Conservation (phyloP, 2,888 invertebrate species). For the Oeneis ivallda region DNA sequence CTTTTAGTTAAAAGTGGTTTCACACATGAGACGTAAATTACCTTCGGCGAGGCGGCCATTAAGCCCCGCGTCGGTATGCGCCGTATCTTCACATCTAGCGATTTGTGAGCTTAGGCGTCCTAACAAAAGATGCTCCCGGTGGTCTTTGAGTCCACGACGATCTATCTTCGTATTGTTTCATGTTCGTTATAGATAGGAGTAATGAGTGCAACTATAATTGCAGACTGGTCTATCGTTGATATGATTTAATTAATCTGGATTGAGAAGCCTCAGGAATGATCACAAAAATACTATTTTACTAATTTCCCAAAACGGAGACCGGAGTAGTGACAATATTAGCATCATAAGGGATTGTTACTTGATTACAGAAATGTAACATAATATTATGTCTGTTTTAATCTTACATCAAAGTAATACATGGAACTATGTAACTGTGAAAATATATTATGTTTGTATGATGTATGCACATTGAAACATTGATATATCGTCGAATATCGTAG, state of each 20-base stretch:
- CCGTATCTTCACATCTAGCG: slow-evolving; percentile 75
- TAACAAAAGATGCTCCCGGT: slow-evolving; percentile 76
- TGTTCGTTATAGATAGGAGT: slow-evolving; percentile 44
- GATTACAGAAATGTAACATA: neutral
- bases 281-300: neutral
- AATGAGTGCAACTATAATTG: slow-evolving; percentile 34
- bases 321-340: too few species aligned
- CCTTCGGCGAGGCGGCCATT: slow-evolving; percentile 72
- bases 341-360: neutral
- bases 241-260: slow-evolving; percentile 22
- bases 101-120: slow-evolving; percentile 71
- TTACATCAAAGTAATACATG: neutral
- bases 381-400: neutral
- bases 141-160: slow-evolving; percentile 65
- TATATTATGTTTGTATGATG: neutral
- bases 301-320: neutral
- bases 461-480: slow-evolving; percentile 56
- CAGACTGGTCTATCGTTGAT: slow-evolving; percentile 12
- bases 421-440: neutral
- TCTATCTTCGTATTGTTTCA: slow-evolving; percentile 61
- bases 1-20: slow-evolving; percentile 79
- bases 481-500: slow-evolving; percentile 53
- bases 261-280: slow-evolving; percentile 29
- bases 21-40: slow-evolving; percentile 80
- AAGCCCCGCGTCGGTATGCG: slow-evolving; percentile 71